Evolutionary conservation across 2,113 vertebrate species (phyloP).

Genomic region (Mesoclemmys tuberculata): DNA sequence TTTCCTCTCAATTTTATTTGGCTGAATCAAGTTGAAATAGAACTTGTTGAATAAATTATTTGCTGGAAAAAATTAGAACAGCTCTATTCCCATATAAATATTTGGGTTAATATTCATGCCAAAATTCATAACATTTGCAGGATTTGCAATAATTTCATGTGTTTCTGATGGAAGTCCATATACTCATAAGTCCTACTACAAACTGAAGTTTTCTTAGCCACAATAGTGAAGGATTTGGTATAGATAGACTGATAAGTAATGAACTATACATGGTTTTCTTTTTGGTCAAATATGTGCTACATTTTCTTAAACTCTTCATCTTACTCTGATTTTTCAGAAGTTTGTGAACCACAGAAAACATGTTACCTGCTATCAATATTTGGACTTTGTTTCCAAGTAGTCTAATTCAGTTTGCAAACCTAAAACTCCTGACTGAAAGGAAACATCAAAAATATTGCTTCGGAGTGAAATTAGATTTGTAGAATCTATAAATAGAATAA

Average conservation of each 20-base stretch:
- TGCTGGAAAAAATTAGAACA: neutral
- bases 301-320: neutral
- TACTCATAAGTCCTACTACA: neutral
- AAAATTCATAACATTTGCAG: neutral
- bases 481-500: neutral
- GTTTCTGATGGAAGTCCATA: accelerated
- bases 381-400: neutral
- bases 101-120: neutral
- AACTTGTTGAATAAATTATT: neutral
- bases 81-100: neutral
- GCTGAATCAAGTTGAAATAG: neutral
- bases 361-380: neutral
- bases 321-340: neutral
- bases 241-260: neutral
- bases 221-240: neutral
- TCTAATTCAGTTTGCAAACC: constrained; percentile 24
- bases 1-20: neutral
- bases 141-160: neutral
- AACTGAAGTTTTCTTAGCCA: neutral
- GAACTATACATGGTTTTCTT: accelerated
- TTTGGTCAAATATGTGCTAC: neutral
- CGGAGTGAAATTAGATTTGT: constrained; percentile 5
- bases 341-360: neutral
- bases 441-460: constrained; percentile 2
- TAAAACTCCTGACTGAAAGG: constrained; percentile 9